Conservation (phyloP, 2,113 vertebrate species). For the Motacilla alba region DNA sequence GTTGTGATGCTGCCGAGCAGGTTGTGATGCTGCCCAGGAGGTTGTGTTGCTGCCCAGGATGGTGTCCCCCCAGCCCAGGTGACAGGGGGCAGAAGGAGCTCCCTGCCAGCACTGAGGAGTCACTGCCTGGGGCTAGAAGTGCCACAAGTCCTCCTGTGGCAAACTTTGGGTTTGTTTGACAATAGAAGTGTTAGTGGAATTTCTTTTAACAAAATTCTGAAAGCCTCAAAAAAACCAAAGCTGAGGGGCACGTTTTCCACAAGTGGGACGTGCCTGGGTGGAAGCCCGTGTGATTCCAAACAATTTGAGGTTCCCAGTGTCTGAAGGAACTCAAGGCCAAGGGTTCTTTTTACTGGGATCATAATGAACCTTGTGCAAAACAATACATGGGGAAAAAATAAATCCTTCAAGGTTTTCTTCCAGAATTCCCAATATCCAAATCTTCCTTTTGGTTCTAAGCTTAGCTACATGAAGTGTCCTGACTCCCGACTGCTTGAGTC, state of each 20-base stretch:
- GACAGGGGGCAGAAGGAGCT: neutral
- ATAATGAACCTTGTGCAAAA: neutral
- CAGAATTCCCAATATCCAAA: neutral
- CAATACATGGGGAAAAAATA: neutral
- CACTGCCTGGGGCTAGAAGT: neutral
- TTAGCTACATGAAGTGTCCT: neutral
- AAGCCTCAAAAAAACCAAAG: neutral
- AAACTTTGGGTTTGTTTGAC: neutral
- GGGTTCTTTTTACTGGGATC: neutral
- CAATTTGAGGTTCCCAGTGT: neutral
- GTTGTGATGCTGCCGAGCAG: too few relatives aligned
- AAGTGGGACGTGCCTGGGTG: neutral
- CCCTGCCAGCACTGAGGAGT: neutral
- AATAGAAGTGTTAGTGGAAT: neutral
- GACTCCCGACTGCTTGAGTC: neutral
- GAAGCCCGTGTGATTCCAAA: neutral
- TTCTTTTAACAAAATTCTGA: neutral
- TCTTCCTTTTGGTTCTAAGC: neutral
- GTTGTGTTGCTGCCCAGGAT: too few relatives aligned
- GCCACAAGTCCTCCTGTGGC: neutral
- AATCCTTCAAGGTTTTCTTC: neutral
- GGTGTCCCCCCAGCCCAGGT: neutral
- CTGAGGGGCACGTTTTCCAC: neutral
- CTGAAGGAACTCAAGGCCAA: neutral
- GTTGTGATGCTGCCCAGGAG: too few relatives aligned